Conservation (phyloP, 2,113 vertebrate species). For the Muntiacus muntjak region DNA sequence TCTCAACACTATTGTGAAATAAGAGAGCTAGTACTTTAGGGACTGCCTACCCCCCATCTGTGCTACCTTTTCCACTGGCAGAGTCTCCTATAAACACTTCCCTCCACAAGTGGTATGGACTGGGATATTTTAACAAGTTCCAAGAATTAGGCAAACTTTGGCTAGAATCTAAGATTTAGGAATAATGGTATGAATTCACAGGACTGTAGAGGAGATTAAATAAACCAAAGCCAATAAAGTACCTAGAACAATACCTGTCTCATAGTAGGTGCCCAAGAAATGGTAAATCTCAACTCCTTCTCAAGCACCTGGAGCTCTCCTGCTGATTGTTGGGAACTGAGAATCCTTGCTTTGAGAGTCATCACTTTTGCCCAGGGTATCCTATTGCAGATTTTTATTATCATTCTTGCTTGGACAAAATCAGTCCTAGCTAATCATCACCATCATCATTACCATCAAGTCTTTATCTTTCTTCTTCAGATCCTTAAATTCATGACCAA, state of each 20-base stretch:
- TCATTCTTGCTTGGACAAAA: slow-evolving; percentile 26
- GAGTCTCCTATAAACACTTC: not conserved
- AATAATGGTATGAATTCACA: not conserved
- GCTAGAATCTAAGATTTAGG: not conserved
- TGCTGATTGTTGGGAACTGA: slow-evolving; percentile 1
- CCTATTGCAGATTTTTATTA: not conserved
- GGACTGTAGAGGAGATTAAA: not conserved
- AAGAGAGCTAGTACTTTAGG: not conserved
- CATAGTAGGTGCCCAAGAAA: not conserved
- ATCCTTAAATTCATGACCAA: not conserved
- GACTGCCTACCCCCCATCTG: not conserved
- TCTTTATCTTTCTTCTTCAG: not conserved
- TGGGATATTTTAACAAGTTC: not conserved
- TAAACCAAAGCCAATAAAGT: not conserved
- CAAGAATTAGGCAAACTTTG: slow-evolving; percentile 23
- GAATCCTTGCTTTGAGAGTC: not conserved
- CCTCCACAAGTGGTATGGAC: not conserved
- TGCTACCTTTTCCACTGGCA: not conserved
- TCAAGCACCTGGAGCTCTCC: not conserved
- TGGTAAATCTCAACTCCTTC: not conserved
- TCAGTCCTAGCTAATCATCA: not conserved
- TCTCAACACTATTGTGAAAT: slow-evolving; percentile 16
- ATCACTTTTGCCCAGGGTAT: not conserved
- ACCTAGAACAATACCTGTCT: not conserved
- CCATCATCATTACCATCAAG: not conserved